Evolutionary conservation across 2,888 invertebrate genomes (phyloP).

Genomic region (Hypena proboscidalis): DNA sequence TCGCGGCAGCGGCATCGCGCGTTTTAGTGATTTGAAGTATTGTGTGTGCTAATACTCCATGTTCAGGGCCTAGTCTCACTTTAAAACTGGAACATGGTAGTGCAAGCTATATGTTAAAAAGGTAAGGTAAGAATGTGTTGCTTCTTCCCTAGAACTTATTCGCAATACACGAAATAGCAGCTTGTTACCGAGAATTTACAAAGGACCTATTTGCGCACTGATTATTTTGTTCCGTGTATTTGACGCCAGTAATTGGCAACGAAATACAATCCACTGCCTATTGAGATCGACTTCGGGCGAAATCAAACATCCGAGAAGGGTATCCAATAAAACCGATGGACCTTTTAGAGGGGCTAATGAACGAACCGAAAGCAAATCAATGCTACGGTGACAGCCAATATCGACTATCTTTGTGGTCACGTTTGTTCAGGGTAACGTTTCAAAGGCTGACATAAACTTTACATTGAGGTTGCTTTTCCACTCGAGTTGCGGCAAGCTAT

Average conservation of each 20-base stretch:
- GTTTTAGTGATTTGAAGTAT: no score
- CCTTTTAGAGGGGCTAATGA: constrained; percentile 26
- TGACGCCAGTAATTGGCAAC: neutral
- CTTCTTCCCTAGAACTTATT: no score
- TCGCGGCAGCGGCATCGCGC: no score
- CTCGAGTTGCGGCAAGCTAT: no score
- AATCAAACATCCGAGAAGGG: constrained; percentile 7
- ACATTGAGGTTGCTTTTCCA: constrained; percentile 41
- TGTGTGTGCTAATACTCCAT: no score
- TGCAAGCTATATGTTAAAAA: no score
- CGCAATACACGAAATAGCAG: constrained; percentile 7
- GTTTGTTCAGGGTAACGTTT: constrained; percentile 45
- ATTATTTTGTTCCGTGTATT: constrained; percentile 1
- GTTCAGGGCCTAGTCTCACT: no score
- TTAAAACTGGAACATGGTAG: no score
- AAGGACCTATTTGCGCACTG: neutral
- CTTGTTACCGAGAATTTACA: constrained; percentile 12
- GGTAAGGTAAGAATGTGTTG: no score
- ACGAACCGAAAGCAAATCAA: constrained; percentile 26
- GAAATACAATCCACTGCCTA: neutral
- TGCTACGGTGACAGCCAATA: constrained; percentile 45
- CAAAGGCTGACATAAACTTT: constrained; percentile 57
- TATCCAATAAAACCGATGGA: constrained; percentile 12
- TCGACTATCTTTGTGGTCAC: constrained; percentile 46
- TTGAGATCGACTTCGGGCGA: constrained; percentile 4